phyloP scores from a whole-genome alignment of 2,888 invertebrate genomes.

The Brassicogethes aeneus region DNA sequence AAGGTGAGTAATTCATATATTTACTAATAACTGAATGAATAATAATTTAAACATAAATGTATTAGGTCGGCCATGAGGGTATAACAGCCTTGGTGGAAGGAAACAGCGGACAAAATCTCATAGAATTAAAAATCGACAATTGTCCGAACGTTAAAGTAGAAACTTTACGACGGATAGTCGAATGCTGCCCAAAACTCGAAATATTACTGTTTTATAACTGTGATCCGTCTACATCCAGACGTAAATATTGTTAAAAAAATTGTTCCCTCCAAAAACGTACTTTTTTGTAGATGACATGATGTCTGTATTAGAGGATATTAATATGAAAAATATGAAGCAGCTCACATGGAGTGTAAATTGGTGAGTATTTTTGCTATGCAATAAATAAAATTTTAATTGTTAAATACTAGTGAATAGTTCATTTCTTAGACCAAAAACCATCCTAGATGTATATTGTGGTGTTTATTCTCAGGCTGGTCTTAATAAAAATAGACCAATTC shows the following conservation, averaged over 20 bases:
- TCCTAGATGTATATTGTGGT: too few species aligned
- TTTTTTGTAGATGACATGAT: constrained; percentile 17
- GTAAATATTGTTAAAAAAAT: constrained; percentile 3
- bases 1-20: constrained; percentile 25
- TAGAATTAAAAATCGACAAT: constrained; percentile 31
- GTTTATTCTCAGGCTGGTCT: too few species aligned
- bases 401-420: too few species aligned
- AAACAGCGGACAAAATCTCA: constrained; percentile 24
- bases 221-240: constrained; percentile 10
- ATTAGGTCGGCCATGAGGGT: constrained; percentile 32
- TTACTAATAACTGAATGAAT: not conserved
- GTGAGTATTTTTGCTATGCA: constrained; percentile 19
- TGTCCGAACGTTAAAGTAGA: constrained; percentile 28
- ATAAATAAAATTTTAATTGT: too few species aligned
- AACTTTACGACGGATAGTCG: constrained; percentile 27
- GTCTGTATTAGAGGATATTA: constrained; percentile 17
- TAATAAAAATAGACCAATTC: too few species aligned
- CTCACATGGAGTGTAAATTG: constrained; percentile 30
- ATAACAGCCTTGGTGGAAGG: constrained; percentile 27
- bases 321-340: constrained; percentile 12
- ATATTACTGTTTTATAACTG: constrained; percentile 28
- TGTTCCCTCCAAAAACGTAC: too few species aligned
- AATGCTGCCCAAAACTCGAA: constrained; percentile 30
- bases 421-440: too few species aligned
- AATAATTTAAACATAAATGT: constrained; percentile 6